Evolutionary conservation across 2,113 vertebrate species (phyloP).

Genomic region (Pomatostomus ruficeps): DNA sequence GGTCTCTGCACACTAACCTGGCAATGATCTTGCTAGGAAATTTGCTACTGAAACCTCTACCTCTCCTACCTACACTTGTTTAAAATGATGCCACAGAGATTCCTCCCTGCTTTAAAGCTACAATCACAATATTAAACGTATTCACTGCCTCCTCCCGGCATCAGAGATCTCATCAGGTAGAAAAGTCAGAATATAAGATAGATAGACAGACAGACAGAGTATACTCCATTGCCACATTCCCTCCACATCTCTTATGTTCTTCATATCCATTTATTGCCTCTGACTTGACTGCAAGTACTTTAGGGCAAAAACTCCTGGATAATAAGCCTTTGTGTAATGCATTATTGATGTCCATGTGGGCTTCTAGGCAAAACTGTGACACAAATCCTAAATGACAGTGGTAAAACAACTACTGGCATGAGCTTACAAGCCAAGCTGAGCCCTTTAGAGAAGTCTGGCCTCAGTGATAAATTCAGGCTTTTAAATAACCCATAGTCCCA

Average conservation of each 20-base stretch:
- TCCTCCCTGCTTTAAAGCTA: background rate
- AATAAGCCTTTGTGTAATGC: slow-evolving; percentile 5
- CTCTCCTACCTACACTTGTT: background rate
- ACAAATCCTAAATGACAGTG: slow-evolving; percentile 39
- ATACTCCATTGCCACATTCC: background rate
- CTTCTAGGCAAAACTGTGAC: slow-evolving; percentile 2
- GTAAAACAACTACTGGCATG: slow-evolving; percentile 14
- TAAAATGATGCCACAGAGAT: background rate
- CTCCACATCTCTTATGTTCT: background rate
- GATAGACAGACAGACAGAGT: accelerated
- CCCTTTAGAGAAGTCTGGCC: slow-evolving; percentile 14
- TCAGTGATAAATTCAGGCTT: slow-evolving; percentile 23
- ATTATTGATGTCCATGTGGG: background rate
- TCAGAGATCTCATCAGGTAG: background rate
- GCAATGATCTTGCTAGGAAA: background rate
- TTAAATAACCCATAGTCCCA: slow-evolving; percentile 30
- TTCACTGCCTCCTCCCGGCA: background rate
- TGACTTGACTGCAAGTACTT: background rate
- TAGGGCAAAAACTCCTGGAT: background rate
- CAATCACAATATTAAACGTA: background rate
- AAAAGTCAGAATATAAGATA: background rate
- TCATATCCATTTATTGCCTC: background rate
- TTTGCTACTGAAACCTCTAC: background rate
- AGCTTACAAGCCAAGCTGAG: slow-evolving; percentile 29
- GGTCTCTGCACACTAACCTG: background rate